phyloP scores from a whole-genome alignment of 2,113 vertebrate species.

The Bettongia penicillata region DNA sequence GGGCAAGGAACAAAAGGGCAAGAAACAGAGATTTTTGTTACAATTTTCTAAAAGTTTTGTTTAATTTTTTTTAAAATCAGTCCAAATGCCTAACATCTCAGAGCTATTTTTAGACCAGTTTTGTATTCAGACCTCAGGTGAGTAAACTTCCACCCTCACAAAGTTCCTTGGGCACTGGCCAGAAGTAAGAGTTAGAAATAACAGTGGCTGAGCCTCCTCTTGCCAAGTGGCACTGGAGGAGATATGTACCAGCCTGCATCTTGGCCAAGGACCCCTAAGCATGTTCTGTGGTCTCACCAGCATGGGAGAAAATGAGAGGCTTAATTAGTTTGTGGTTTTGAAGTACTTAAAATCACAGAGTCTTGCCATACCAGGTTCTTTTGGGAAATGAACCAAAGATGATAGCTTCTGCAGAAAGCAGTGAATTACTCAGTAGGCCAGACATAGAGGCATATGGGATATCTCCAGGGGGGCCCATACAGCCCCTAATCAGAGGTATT shows the following conservation, averaged over 20 bases:
- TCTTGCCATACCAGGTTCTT: neutral
- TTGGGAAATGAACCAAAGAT: neutral
- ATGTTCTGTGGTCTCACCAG: neutral
- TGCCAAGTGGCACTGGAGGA: neutral
- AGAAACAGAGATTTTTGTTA: neutral
- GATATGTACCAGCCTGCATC: neutral
- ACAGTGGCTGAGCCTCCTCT: neutral
- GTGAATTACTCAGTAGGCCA: neutral
- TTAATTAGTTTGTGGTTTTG: slow-evolving; percentile 4
- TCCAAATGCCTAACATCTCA: neutral
- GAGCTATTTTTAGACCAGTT: neutral
- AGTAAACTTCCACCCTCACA: neutral
- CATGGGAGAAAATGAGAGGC: neutral
- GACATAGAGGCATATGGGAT: neutral
- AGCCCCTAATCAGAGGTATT: neutral
- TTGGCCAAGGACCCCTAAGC: neutral
- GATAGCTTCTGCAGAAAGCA: neutral
- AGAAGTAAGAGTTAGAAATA: neutral
- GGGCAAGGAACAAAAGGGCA: neutral
- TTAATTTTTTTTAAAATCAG: neutral
- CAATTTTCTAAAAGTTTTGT: neutral
- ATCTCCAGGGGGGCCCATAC: neutral
- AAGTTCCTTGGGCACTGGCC: neutral
- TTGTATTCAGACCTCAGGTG: neutral
- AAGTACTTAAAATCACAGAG: neutral